Evolutionary conservation across 2,888 invertebrate genomes (phyloP), one percentile per base, ranked within the genome.

Genomic region (Antheraea assamensis): DNA sequence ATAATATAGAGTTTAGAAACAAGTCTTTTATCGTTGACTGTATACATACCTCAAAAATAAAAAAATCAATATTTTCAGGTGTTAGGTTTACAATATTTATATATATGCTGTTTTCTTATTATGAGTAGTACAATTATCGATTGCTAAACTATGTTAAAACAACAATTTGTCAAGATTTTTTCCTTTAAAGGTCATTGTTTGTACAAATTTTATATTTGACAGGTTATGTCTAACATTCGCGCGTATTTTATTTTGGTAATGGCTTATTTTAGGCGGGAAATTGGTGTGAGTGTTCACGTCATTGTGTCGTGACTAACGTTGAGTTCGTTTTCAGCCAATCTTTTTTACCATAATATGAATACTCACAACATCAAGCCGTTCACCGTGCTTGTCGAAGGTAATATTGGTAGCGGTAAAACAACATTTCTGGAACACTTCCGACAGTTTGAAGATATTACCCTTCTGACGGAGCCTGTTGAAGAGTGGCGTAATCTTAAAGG

Each of bases 321-420:
- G 47, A 70, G 74, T 79, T 76, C 73, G 27, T 76, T 85, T 89
- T 42, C 80, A 88, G 87, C 78, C 42, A 74, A 71, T 71, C 82
- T 78, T 75, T 76, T 78, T 42, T 83, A 78, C 77, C 79, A 81
- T 75, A 92, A 85, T 82, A 93, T 94, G 91, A 85, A 79, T 82
- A 76, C 86, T 66, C 78, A 85, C 35, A 88, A 87, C 75, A 84
- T 85, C n/a, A 96, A 96, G 78, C 97, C 97, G 0, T 97, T 97
- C 84, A 98, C 97, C 0, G 97, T 98, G 31, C 95, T 97, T 64
- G 97, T 98, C 52, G 98, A 98, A 87, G 98, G 98, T 42, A 98
- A 98, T 88, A 98, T 98, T 83, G 98, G 98, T 42, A 97, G 98
- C 86, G 98, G 98, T 0, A 98, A 98, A 93, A 98, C 98, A 2